Conservation (phyloP, 2,113 vertebrate genomes). For the Todiramphus saurophagus region DNA sequence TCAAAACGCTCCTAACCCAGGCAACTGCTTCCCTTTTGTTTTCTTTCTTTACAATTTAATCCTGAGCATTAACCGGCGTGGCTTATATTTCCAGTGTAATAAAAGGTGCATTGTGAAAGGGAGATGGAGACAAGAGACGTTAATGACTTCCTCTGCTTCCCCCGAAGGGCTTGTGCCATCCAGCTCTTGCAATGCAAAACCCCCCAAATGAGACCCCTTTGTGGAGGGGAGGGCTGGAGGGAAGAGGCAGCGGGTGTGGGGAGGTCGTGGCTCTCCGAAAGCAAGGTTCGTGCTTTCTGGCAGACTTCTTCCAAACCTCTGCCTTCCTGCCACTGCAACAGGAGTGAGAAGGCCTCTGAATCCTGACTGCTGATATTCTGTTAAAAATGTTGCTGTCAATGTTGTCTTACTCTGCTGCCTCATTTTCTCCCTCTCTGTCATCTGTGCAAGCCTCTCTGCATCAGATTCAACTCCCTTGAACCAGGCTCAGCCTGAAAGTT, state of each 20-base stretch:
- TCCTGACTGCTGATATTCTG: background rate
- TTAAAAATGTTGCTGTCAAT: background rate
- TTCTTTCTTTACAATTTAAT: slow-evolving; percentile 30
- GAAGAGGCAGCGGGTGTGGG: fast-evolving
- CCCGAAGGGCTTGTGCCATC: background rate
- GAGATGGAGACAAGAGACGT: slow-evolving; percentile 26
- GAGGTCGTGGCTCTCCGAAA: fast-evolving
- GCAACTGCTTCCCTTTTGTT: slow-evolving; percentile 20
- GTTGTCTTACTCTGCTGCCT: background rate
- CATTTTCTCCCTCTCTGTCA: background rate
- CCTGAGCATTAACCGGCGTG: background rate
- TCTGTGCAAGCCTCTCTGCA: background rate
- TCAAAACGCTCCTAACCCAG: background rate
- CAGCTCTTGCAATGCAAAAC: background rate
- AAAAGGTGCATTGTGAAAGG: slow-evolving; percentile 29
- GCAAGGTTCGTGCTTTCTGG: background rate
- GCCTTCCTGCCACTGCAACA: background rate
- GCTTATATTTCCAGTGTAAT: background rate
- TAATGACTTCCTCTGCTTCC: background rate
- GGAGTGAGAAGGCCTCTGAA: background rate
- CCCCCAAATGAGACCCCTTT: fast-evolving
- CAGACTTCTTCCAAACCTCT: background rate
- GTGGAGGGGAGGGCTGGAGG: background rate
- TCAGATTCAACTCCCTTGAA: background rate
- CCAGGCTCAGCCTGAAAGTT: background rate